Conservation (phyloP, 37 sponge, comb jelly and placozoan genomes). For the Spongilla lacustris region DNA sequence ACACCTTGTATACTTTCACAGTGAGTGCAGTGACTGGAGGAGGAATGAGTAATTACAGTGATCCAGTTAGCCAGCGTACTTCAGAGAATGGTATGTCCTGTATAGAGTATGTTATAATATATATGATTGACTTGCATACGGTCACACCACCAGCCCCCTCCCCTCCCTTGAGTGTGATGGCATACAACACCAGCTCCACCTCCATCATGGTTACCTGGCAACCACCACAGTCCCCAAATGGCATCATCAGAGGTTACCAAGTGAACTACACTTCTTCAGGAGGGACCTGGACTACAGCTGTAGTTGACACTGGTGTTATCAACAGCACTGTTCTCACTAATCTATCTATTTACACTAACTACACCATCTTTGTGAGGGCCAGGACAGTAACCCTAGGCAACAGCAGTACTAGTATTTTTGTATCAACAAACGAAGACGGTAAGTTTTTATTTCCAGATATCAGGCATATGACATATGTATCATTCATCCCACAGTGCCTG, state of each 20-base stretch:
- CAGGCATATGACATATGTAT: background rate
- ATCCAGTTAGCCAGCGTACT: background rate
- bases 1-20: background rate
- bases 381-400: slow-evolving; percentile 15
- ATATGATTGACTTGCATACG: background rate
- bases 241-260: slow-evolving; percentile 30
- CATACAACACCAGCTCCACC: slow-evolving; percentile 9
- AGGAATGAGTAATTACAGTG: background rate
- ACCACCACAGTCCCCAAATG: slow-evolving; percentile 46
- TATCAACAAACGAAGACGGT: slow-evolving; percentile 47
- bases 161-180: slow-evolving; percentile 22
- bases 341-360: slow-evolving; percentile 10
- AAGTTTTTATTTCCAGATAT: background rate
- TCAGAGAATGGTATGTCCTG: background rate
- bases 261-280: background rate
- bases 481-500: slow-evolving; percentile 17
- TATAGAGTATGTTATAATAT: background rate
- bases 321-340: background rate
- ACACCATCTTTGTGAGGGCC: slow-evolving; percentile 12
- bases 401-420: slow-evolving; percentile 3
- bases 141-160: slow-evolving; percentile 38
- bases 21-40: slow-evolving; percentile 16
- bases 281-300: background rate
- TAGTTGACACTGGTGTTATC: background rate
- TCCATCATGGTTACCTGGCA: slow-evolving; percentile 28